Evolutionary conservation across 2,888 invertebrate species (phyloP), one percentile per base, ranked within the genome.

Genomic region (Caenorhabditis sp.): DNA sequence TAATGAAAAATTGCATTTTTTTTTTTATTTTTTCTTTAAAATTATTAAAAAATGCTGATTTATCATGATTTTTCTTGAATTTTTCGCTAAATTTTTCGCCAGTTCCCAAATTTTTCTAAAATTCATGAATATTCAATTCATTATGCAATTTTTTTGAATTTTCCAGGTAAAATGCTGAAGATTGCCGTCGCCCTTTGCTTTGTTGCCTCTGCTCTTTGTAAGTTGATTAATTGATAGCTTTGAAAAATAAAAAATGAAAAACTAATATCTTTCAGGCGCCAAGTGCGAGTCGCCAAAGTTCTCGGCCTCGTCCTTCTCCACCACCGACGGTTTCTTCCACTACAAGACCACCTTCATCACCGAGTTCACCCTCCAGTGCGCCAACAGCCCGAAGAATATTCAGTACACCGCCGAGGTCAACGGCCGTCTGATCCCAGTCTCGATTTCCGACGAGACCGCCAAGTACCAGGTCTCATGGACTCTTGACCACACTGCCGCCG

Each of bases 391-490:
- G 44, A 92, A 93, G 93, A 93, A 93, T 91, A 94, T 95, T 84
- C 95, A 95, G 40, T 93, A 97, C 74, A 97, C 96, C 92, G 97
- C 97, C 18, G 96, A 97, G 92, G 94, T 97, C 74, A 95, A 95
- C 87, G 96, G 96, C 56, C 95, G 95, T 92, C 94, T 96, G n/a
- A 93, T 96, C 69, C 95, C 96, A 28, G 96, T 96, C 37, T 96
- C 96, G 15, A 94, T 95, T 86, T 94, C 95, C 68, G 95, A 94
- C 58, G 93, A 93, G 51, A 94, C 95, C 72, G 94, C 95, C 89
- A 95, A 95, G 91, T 97, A 95, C 91, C 92, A 97, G 95, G 95
- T 98, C 26, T 97, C 97, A 87, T 97, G 97, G 96, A 95, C 95
- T 11, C 96, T 96, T 91, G 97, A 97, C 83, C 94, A 95, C 28